Conservation (phyloP, 2,888 invertebrate species). For the Amiota minor region DNA sequence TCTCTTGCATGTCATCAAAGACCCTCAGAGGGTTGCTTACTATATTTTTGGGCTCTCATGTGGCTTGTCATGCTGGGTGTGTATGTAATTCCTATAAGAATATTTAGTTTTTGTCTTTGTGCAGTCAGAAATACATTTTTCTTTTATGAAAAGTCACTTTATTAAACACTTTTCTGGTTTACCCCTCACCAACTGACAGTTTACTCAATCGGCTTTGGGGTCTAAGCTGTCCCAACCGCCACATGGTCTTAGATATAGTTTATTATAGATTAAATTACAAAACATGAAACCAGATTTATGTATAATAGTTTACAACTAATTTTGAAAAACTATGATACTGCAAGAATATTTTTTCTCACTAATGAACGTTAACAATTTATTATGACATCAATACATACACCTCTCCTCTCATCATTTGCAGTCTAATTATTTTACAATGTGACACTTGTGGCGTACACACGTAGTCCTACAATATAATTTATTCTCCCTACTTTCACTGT, state of each 20-base stretch:
- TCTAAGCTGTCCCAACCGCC: neutral
- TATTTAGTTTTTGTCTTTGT: constrained; percentile 19
- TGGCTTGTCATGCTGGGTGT: constrained; percentile 27
- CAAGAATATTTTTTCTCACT: neutral
- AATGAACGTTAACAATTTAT: constrained; percentile 15
- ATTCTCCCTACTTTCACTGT: neutral
- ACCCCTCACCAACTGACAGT: too few relatives aligned
- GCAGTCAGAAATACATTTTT: constrained; percentile 12
- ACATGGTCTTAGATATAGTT: neutral
- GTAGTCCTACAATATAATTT: neutral
- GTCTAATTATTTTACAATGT: constrained; percentile 31
- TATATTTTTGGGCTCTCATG: neutral
- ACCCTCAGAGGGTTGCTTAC: constrained; percentile 1
- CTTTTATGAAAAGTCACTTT: constrained; percentile 21
- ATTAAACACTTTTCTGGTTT: constrained; percentile 11
- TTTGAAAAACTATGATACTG: constrained; percentile 2
- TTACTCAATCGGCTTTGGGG: too few relatives aligned
- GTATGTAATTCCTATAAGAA: constrained; percentile 8
- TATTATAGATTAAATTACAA: neutral
- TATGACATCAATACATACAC: constrained; percentile 20
- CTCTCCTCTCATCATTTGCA: constrained; percentile 10
- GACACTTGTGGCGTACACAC: constrained; percentile 28
- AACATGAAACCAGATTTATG: constrained; percentile 1
- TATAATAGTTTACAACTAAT: too few relatives aligned
- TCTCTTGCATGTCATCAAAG: neutral